Evolutionary conservation across 2,797 vertebrate genomes (phyloP).

Genomic region (Buphagus erythrorhynchus): DNA sequence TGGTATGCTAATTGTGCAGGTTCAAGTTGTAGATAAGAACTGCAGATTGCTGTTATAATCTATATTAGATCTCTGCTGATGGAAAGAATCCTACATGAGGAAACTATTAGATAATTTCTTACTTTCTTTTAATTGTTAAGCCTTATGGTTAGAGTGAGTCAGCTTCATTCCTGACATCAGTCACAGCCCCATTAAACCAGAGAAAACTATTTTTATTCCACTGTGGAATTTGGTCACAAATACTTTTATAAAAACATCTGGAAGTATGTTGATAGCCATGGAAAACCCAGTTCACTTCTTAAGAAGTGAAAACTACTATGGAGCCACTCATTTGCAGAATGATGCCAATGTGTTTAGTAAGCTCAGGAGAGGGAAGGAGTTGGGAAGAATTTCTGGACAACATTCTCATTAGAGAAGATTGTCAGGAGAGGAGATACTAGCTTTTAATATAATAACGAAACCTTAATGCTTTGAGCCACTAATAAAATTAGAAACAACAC

Average conservation of each 20-base stretch:
- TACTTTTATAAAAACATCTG: background rate
- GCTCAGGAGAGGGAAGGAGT: background rate
- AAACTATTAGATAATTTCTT: background rate
- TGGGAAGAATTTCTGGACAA: background rate
- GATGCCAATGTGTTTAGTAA: background rate
- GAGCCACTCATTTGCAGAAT: background rate
- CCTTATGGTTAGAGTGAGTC: background rate
- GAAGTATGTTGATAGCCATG: background rate
- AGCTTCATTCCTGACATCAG: background rate
- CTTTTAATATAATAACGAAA: background rate
- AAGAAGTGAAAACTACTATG: background rate
- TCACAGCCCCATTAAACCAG: background rate
- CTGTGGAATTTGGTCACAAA: background rate
- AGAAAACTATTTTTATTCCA: background rate
- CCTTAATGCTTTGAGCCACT: background rate
- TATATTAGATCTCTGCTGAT: background rate
- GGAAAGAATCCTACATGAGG: background rate
- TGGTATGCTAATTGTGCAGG: background rate
- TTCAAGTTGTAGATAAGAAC: background rate
- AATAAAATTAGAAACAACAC: background rate
- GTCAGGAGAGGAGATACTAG: background rate
- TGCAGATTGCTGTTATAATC: background rate
- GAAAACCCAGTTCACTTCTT: background rate
- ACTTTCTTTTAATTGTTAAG: background rate
- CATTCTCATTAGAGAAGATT: background rate